Percentiles rank a stretch among this genome's conserved stretches.
Conservation (phyloP, 1,140 invertebrate genomes). For the Leptinotarsa defecta region DNA sequence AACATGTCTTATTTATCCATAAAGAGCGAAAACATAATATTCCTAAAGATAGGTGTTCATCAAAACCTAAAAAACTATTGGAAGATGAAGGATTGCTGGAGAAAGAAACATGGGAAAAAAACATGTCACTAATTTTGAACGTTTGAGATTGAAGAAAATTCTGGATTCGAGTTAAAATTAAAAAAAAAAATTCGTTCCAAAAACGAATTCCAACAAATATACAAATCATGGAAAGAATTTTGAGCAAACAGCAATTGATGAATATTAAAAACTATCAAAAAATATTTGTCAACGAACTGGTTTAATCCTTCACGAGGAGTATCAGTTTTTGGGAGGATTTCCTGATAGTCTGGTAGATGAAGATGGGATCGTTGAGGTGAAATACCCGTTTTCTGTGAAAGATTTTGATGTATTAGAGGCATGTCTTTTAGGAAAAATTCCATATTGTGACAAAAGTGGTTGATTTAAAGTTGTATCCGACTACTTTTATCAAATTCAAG, state of each 20-base stretch:
- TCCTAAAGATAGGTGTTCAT: slow-evolving; percentile 1
- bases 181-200: background rate
- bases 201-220: background rate
- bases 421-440: background rate
- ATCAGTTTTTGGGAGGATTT: slow-evolving; percentile 30
- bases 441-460: background rate
- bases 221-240: slow-evolving; percentile 10
- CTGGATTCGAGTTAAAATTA: background rate
- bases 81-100: background rate
- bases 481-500: slow-evolving; percentile 35
- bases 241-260: slow-evolving; percentile 7
- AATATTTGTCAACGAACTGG: slow-evolving; percentile 12
- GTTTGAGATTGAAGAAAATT: background rate
- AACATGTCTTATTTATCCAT: slow-evolving; percentile 14
- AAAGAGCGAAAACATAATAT: slow-evolving; percentile 15
- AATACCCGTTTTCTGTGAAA: slow-evolving; percentile 29
- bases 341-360: slow-evolving; percentile 32
- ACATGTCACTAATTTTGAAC: slow-evolving; percentile 7
- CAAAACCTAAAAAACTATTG: background rate
- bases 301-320: slow-evolving; percentile 18
- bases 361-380: slow-evolving; percentile 33
- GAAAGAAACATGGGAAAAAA: slow-evolving; percentile 13
- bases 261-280: background rate
- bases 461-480: background rate
- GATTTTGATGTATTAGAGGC: background rate